Conservation (phyloP, 2,888 invertebrate genomes). For the Endotricha flammealis region DNA sequence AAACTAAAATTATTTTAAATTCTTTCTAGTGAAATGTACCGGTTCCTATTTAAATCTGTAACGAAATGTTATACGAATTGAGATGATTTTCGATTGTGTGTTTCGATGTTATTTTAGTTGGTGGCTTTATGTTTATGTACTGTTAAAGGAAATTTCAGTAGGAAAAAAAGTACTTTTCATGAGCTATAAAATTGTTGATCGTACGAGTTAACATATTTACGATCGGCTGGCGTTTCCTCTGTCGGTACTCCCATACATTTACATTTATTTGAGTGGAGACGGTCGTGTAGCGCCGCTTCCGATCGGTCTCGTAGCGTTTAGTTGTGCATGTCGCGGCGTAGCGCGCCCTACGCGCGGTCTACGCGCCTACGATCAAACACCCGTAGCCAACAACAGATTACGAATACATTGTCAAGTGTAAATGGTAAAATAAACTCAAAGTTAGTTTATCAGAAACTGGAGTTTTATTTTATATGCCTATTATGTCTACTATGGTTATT, state of each 20-base stretch:
- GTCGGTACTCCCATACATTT: constrained; percentile 2
- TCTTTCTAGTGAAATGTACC: constrained; percentile 76
- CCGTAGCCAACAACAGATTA: constrained; percentile 76
- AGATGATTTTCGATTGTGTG: constrained; percentile 29
- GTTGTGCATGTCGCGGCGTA: constrained; percentile 57
- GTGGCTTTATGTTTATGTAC: constrained; percentile 14
- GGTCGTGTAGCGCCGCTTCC: constrained; percentile 11
- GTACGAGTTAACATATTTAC: constrained; percentile 8
- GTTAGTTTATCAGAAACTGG: constrained; percentile 78
- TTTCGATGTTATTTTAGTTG: constrained; percentile 19
- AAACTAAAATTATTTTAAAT: constrained; percentile 74
- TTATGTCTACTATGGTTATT: too few relatives aligned
- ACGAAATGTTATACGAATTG: constrained; percentile 51
- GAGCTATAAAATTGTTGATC: constrained; percentile 4
- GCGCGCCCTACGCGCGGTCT: constrained; percentile 59
- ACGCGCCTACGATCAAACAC: constrained; percentile 65
- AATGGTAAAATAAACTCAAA: constrained; percentile 81
- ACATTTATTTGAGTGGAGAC: constrained; percentile 13
- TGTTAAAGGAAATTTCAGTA: constrained; percentile 11
- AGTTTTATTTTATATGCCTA: constrained; percentile 55
- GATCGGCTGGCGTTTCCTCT: constrained; percentile 7
- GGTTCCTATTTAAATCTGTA: constrained; percentile 74
- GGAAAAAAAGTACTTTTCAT: constrained; percentile 8
- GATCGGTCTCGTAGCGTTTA: constrained; percentile 44
- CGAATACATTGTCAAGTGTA: constrained; percentile 80